A percentile compares a stretch with the other conserved stretches of the same genome.
phyloP scores from a whole-genome alignment of 1,140 invertebrate species.

The Orussus abietinus region DNA sequence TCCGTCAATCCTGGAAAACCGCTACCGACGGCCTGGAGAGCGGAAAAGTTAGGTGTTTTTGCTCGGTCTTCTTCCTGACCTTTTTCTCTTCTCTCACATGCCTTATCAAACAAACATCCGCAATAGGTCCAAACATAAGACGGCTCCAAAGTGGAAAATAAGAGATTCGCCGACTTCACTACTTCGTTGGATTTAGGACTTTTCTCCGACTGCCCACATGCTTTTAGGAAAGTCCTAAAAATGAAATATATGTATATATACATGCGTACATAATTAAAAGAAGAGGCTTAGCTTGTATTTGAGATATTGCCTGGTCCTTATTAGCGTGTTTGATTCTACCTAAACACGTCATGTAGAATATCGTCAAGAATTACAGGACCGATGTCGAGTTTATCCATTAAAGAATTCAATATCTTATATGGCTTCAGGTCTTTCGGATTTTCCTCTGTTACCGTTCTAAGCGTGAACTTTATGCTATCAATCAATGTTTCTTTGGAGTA shows the following conservation, averaged over 20 bases:
- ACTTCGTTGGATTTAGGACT: conserved; percentile 56
- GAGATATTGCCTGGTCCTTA: too few species aligned
- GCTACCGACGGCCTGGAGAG: conserved; percentile 56
- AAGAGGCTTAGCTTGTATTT: neutral
- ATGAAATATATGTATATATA: conserved; percentile 15
- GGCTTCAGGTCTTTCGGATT: conserved; percentile 69
- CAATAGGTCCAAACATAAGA: conserved; percentile 86
- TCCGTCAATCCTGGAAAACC: conserved; percentile 62
- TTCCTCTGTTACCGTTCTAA: conserved; percentile 59
- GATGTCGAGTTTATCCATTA: conserved; percentile 88
- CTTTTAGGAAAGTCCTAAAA: conserved; percentile 55
- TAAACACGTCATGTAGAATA: conserved; percentile 82
- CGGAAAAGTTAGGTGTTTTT: too few species aligned
- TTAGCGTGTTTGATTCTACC: too few species aligned
- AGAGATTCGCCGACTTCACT: conserved; percentile 79
- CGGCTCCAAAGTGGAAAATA: conserved; percentile 81
- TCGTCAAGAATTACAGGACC: conserved; percentile 81
- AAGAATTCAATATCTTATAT: conserved; percentile 80
- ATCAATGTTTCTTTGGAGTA: conserved; percentile 70
- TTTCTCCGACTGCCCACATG: conserved; percentile 40
- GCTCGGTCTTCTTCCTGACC: conserved; percentile 21
- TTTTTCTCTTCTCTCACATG: conserved; percentile 52
- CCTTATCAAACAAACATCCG: conserved; percentile 65
- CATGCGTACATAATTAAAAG: conserved; percentile 3
- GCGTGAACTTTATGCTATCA: conserved; percentile 61